A percentile compares a stretch with the other conserved stretches of the same genome.
These are phyloP conservation scores for Cynopterus sphinx DNA, from an alignment of 2,797 vertebrate species.

Conservation along the genomic window DNA sequence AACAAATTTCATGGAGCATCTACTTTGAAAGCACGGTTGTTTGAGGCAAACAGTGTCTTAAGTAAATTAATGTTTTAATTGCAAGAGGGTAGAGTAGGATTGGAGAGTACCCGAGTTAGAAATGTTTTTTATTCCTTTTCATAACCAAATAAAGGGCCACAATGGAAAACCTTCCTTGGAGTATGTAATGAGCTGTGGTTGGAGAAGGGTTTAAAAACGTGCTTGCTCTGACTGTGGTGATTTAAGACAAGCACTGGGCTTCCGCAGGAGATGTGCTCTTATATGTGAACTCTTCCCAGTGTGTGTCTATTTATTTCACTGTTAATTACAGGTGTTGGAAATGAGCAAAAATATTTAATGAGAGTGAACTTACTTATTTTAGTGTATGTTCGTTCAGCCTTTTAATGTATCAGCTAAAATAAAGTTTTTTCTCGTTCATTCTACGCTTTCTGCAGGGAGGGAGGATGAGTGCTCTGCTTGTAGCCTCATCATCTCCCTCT, in stretches of 20 bases:
- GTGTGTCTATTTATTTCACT: background rate
- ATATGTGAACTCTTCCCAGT: background rate
- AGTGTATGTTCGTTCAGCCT: background rate
- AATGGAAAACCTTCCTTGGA: conserved; percentile 38
- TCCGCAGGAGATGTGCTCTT: background rate
- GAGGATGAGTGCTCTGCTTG: background rate
- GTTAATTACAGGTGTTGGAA: background rate
- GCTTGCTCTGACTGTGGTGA: conserved; percentile 27
- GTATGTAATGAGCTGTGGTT: conserved; percentile 1
- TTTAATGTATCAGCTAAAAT: background rate
- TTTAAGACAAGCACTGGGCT: background rate
- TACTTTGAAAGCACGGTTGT: conserved; percentile 24
- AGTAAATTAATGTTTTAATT: conserved; percentile 60
- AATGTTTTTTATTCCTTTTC: conserved; percentile 33
- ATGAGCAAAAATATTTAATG: background rate
- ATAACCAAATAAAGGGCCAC: conserved; percentile 40
- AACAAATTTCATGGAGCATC: background rate
- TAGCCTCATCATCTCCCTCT: background rate
- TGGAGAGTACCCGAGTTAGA: conserved; percentile 2
- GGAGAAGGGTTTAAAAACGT: conserved; percentile 18
- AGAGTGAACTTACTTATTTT: conserved; percentile 3
- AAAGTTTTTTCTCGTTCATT: background rate
- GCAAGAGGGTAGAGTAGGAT: background rate
- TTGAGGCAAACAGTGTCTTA: conserved; percentile 9
- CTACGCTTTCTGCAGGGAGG: background rate